Percentiles rank a stretch among this genome's conserved stretches.
These are phyloP conservation scores for Ellobius talpinus DNA, from an alignment of 2,113 vertebrate genomes.

Conservation along the genomic window DNA sequence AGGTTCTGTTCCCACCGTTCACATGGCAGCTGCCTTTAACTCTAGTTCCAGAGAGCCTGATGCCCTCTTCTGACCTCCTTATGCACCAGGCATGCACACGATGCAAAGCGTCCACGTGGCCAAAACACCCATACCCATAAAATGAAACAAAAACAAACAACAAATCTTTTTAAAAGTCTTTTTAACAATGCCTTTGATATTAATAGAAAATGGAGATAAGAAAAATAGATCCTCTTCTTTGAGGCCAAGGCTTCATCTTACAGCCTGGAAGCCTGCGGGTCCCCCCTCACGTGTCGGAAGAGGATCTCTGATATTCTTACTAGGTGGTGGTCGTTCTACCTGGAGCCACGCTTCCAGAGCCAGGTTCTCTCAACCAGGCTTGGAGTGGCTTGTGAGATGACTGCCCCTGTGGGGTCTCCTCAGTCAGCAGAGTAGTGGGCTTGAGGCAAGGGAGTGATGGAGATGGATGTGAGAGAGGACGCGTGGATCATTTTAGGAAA, in stretches of 20 bases:
- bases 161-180: background rate
- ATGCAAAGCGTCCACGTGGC: background rate
- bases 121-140: background rate
- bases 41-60: background rate
- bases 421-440: background rate
- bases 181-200: background rate
- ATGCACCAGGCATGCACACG: no score
- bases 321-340: no score
- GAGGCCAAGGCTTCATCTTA: background rate
- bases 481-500: background rate
- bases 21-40: background rate
- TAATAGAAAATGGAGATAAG: background rate
- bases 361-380: no score
- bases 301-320: background rate
- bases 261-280: background rate
- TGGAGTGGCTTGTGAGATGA: background rate
- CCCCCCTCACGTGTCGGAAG: background rate
- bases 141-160: background rate
- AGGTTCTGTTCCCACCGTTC: background rate
- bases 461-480: background rate
- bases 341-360: background rate
- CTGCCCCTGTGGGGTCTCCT: background rate
- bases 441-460: background rate
- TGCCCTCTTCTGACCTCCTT: background rate
- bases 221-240: slow-evolving; percentile 18